These are phyloP conservation scores for Remorina albescens DNA, from an alignment of 2,797 vertebrate genomes.

Conservation along the genomic window DNA sequence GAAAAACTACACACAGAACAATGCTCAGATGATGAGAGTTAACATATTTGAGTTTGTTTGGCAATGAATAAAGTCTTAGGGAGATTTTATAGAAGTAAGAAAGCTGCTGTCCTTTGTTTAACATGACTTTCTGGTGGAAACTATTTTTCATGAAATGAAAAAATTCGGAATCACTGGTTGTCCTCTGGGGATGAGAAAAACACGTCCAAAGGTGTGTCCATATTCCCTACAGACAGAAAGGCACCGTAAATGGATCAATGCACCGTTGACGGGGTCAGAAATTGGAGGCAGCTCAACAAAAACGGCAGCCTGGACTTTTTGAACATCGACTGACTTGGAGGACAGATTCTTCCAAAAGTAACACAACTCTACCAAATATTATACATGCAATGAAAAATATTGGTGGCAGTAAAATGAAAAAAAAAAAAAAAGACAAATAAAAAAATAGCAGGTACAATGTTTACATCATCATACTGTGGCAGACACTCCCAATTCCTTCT, in stretches of 20 bases:
- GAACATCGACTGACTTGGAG: not conserved
- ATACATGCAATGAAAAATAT: not conserved
- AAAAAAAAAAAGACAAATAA: too few species aligned
- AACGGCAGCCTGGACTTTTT: constrained; percentile 12
- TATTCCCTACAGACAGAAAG: constrained; percentile 25
- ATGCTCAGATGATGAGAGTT: constrained; percentile 1
- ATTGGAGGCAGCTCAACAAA: constrained; percentile 20
- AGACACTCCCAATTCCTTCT: not conserved
- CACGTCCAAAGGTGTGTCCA: not conserved
- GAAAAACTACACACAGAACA: not conserved
- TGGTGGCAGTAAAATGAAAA: not conserved
- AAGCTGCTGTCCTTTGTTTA: too few species aligned
- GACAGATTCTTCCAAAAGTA: not conserved
- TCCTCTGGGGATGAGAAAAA: not conserved
- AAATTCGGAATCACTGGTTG: not conserved
- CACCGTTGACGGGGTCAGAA: not conserved
- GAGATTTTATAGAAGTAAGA: too few species aligned
- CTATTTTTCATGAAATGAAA: not conserved
- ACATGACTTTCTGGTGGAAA: not conserved
- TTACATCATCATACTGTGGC: not conserved
- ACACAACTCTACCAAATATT: not conserved
- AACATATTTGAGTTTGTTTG: not conserved
- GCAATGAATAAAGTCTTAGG: too few species aligned
- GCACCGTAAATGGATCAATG: constrained; percentile 12
- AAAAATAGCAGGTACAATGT: too few species aligned